These are phyloP conservation scores for Eptatretus atami DNA, from an alignment of 2,797 vertebrate genomes.

Conservation along the genomic window DNA sequence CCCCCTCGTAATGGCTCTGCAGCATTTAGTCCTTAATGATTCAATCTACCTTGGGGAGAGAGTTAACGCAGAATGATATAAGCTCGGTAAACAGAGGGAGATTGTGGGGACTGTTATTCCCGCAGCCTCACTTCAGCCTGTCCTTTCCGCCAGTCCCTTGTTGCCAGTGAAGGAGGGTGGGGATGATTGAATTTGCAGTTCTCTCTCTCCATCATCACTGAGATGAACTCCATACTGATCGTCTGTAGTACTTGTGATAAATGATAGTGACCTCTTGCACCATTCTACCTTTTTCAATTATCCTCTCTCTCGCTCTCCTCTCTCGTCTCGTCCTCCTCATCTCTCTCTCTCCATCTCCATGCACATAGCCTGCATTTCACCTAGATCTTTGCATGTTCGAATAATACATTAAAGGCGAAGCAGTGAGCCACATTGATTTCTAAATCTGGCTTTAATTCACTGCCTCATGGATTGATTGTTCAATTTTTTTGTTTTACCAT, in stretches of 20 bases:
- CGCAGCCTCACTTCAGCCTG: neutral
- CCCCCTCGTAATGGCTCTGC: neutral
- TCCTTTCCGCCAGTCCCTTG: neutral
- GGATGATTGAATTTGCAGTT: conserved; percentile 5
- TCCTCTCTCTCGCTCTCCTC: neutral
- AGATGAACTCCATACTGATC: conserved; percentile 5
- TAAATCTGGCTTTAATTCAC: no score
- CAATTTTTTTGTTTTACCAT: no score
- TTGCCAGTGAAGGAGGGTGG: conserved; percentile 1
- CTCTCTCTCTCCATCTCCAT: conserved; percentile 11
- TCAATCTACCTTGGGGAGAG: neutral
- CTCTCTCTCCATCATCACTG: conserved; percentile 3
- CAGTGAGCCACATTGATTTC: no score
- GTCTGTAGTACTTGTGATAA: conserved; percentile 1
- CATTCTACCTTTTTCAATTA: neutral
- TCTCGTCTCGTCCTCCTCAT: neutral
- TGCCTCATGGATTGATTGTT: no score
- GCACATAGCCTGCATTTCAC: conserved; percentile 8
- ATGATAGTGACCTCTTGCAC: conserved; percentile 1
- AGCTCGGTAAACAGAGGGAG: neutral
- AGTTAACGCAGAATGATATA: neutral
- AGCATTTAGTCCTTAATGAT: neutral
- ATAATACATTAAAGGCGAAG: no score
- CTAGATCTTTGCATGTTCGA: no score
- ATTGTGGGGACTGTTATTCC: neutral